A percentile compares a stretch with the other conserved stretches of the same genome.
These are phyloP conservation scores for Alouatta palliata DNA, from an alignment of 2,113 vertebrate genomes.

Conservation along the genomic window DNA sequence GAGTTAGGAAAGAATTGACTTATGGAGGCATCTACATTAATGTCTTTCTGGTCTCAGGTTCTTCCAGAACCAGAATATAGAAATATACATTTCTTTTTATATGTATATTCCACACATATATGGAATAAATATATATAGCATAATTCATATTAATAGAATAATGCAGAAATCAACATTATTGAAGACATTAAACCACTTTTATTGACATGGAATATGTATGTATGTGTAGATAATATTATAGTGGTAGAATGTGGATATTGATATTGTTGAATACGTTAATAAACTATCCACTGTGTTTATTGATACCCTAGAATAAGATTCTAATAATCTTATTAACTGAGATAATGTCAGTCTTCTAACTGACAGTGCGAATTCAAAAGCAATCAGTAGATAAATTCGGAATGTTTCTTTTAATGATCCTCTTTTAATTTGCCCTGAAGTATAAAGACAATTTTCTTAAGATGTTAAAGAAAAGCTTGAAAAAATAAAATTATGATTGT, in stretches of 20 bases:
- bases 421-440: slow-evolving; percentile 1
- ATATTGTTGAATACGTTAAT: not conserved
- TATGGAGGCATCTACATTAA: not conserved
- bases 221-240: not conserved
- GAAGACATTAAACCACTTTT: not conserved
- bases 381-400: not conserved
- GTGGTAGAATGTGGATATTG: not conserved
- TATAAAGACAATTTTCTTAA: not conserved
- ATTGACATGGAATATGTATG: not conserved
- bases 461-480: not conserved
- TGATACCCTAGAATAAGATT: slow-evolving; percentile 33
- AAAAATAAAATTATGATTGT: not conserved
- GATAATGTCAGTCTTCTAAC: not conserved
- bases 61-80: not conserved
- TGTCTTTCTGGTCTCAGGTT: not conserved
- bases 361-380: not conserved
- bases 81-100: not conserved
- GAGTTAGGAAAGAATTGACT: not conserved
- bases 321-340: not conserved
- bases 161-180: not conserved
- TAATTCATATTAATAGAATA: not conserved
- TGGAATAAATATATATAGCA: not conserved
- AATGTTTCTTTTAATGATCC: not conserved
- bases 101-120: not conserved
- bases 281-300: not conserved